Percentiles rank a stretch among this genome's conserved stretches.
Conservation (phyloP, 2,113 vertebrate genomes). For the Grallaria varia region DNA sequence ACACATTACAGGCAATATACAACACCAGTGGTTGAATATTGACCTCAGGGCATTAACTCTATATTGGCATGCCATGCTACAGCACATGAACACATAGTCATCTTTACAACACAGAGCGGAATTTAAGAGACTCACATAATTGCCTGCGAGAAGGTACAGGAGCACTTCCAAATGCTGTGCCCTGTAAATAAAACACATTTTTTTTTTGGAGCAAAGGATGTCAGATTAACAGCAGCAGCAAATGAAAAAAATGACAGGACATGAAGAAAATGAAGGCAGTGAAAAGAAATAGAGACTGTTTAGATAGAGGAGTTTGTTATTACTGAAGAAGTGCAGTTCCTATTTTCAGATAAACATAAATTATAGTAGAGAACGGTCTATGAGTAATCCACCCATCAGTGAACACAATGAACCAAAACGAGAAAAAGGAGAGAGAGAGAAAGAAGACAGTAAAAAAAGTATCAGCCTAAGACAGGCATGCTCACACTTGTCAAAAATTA, state of each 20-base stretch:
- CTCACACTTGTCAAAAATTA: slow-evolving; percentile 42
- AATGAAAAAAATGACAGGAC: slow-evolving; percentile 53
- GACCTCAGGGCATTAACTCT: slow-evolving; percentile 68
- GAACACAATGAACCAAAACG: background rate
- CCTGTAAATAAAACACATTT: slow-evolving; percentile 85
- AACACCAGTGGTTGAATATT: slow-evolving; percentile 76
- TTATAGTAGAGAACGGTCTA: background rate
- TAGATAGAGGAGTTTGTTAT: slow-evolving; percentile 28
- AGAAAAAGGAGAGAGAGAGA: background rate
- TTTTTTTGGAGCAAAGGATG: slow-evolving; percentile 75
- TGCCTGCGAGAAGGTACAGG: slow-evolving; percentile 82
- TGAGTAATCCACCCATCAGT: slow-evolving; percentile 3
- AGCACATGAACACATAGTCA: slow-evolving; percentile 78
- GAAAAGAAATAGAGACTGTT: background rate
- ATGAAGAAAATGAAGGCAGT: slow-evolving; percentile 46
- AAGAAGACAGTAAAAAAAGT: background rate
- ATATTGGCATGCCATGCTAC: slow-evolving; percentile 81
- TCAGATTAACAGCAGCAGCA: slow-evolving; percentile 70
- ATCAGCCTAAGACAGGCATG: slow-evolving; percentile 29
- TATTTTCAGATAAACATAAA: slow-evolving; percentile 44
- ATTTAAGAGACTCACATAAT: slow-evolving; percentile 82
- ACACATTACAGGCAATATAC: slow-evolving; percentile 73
- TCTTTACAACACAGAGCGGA: slow-evolving; percentile 79
- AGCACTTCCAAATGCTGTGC: slow-evolving; percentile 81
- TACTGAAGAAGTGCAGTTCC: slow-evolving; percentile 11